Evolutionary conservation across 2,113 vertebrate genomes (phyloP).

Genomic region (Alaudala cheleensis): DNA sequence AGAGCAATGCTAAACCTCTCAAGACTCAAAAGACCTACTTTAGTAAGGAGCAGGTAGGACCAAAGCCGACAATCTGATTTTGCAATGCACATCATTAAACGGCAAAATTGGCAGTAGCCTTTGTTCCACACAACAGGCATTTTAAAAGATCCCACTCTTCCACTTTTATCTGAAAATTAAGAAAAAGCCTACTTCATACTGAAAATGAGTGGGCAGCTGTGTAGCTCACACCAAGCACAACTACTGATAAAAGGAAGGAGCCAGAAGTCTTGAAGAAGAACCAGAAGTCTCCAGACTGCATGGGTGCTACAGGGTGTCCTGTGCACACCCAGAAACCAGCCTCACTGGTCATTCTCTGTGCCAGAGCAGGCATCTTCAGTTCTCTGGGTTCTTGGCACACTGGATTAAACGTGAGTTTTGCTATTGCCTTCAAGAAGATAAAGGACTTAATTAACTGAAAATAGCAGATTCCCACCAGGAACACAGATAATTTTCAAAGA

Average conservation of each 20-base stretch:
- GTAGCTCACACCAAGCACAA: background rate
- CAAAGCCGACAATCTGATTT: background rate
- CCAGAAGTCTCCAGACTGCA: background rate
- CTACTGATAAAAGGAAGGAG: background rate
- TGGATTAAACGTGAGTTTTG: background rate
- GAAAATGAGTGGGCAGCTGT: background rate
- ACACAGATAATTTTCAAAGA: background rate
- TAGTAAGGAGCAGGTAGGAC: background rate
- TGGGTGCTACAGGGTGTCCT: accelerated
- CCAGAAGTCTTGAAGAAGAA: background rate
- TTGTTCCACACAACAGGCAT: background rate
- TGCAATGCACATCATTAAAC: background rate
- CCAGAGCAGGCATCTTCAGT: background rate
- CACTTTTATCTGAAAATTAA: background rate
- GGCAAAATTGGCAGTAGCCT: background rate
- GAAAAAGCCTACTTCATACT: background rate
- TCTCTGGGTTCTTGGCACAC: background rate
- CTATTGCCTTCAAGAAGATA: background rate
- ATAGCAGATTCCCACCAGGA: background rate
- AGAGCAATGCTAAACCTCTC: background rate
- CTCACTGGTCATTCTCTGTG: background rate
- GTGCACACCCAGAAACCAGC: background rate
- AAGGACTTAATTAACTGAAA: background rate
- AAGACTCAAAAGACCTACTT: background rate
- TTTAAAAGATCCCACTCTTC: background rate